Percentiles rank a stretch among this genome's conserved stretches.
phyloP scores from a whole-genome alignment of 2,888 invertebrate genomes.

The Nomada fabriciana region DNA sequence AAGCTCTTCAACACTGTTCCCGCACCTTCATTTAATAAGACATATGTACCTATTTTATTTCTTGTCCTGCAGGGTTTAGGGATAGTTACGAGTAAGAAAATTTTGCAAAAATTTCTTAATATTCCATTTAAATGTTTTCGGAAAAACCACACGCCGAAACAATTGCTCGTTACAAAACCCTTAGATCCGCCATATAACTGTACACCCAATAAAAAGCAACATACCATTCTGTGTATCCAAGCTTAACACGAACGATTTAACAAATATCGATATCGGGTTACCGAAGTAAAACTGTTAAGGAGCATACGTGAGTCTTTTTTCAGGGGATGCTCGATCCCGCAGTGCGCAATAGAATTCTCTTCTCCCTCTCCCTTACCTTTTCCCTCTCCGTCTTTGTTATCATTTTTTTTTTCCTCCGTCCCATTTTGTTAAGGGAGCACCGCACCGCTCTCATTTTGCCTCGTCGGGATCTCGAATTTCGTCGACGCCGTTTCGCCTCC shows the following conservation, averaged over 20 bases:
- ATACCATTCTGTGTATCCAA: not conserved
- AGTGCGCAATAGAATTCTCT: slow-evolving; percentile 39
- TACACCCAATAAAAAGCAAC: not conserved
- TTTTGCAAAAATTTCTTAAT: no score
- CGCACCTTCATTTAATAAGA: no score
- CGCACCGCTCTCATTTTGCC: slow-evolving; percentile 72
- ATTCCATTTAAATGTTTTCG: no score
- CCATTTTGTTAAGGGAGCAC: slow-evolving; percentile 54
- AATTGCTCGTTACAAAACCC: not conserved
- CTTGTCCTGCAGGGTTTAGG: no score
- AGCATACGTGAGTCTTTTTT: slow-evolving; percentile 12
- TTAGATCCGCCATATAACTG: not conserved
- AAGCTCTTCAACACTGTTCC: no score
- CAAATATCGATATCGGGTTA: slow-evolving; percentile 32
- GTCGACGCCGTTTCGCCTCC: slow-evolving; percentile 67
- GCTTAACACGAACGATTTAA: not conserved
- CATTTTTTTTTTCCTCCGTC: slow-evolving; percentile 31
- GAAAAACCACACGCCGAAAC: no score
- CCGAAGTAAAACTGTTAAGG: slow-evolving; percentile 43
- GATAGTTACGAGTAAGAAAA: no score
- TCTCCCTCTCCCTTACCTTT: not conserved
- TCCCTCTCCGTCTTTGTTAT: slow-evolving; percentile 29
- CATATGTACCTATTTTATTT: no score
- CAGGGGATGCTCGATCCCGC: not conserved
- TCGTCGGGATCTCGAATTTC: slow-evolving; percentile 75